Evolutionary conservation across 2,113 vertebrate genomes (phyloP).

Genomic region (Ciconia stormi): DNA sequence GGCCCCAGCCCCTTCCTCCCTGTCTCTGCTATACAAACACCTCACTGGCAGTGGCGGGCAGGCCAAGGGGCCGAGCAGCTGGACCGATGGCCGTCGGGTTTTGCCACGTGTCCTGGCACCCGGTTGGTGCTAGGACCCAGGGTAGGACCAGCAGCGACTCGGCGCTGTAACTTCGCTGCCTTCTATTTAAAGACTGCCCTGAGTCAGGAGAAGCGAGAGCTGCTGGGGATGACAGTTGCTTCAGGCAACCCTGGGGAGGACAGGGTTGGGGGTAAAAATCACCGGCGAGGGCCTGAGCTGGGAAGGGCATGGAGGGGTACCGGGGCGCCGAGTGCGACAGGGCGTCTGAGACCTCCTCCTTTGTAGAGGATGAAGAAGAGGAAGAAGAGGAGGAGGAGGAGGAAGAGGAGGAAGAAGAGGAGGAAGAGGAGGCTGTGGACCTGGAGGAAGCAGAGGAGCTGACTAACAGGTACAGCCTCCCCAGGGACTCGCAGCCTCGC

Average conservation of each 20-base stretch:
- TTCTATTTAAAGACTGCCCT: slow-evolving; percentile 91
- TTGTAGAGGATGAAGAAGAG: slow-evolving; percentile 65
- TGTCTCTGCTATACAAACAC: too few species aligned
- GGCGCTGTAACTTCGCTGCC: slow-evolving; percentile 44
- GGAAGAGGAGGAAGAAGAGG: neutral
- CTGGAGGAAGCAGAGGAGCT: slow-evolving; percentile 81
- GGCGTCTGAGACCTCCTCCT: slow-evolving; percentile 70
- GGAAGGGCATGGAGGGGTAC: slow-evolving; percentile 57
- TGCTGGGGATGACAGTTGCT: slow-evolving; percentile 69
- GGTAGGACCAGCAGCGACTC: slow-evolving; percentile 42
- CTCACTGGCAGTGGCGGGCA: accelerated
- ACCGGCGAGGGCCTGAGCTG: slow-evolving; percentile 16
- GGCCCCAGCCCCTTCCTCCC: neutral
- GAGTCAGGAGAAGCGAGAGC: slow-evolving; percentile 81
- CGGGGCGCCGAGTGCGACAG: slow-evolving; percentile 60
- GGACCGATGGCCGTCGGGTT: accelerated
- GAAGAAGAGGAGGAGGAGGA: neutral
- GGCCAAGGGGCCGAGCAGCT: neutral
- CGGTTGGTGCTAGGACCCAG: slow-evolving; percentile 47
- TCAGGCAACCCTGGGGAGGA: slow-evolving; percentile 61
- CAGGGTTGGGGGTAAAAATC: slow-evolving; percentile 65
- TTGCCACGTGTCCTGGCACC: neutral
- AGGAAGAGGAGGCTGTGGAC: slow-evolving; percentile 52
- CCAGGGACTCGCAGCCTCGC: neutral
- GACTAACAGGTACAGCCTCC: slow-evolving; percentile 78